phyloP scores from a whole-genome alignment of 2,888 invertebrate species.

The Philhelius pedissequus region DNA sequence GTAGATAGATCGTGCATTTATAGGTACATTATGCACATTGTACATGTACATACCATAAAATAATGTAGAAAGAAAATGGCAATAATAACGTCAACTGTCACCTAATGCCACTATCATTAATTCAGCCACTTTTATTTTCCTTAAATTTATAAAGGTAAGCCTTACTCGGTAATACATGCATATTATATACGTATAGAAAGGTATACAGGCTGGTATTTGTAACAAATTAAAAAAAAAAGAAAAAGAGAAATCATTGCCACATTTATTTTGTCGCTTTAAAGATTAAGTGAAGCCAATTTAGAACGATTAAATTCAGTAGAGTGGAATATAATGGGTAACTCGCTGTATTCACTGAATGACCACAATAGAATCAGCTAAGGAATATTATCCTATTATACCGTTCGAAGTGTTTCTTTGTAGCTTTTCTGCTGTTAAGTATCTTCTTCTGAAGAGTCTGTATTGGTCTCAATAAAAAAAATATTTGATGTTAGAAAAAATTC shows the following conservation, averaged over 20 bases:
- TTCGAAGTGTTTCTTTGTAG: neutral
- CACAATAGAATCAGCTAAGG: constrained; percentile 6
- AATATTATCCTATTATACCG: constrained; percentile 21
- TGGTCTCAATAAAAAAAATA: neutral
- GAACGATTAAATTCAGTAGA: constrained; percentile 41
- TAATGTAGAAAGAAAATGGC: no score
- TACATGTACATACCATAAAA: no score
- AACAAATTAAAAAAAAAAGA: neutral
- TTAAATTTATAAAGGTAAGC: no score
- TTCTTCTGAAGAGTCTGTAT: neutral
- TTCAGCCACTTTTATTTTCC: no score
- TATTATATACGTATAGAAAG: no score
- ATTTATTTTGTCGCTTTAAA: constrained; percentile 39
- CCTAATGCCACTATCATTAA: no score
- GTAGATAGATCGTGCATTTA: no score
- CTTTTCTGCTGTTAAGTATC: neutral
- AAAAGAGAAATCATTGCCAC: constrained; percentile 6
- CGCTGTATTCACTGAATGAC: constrained; percentile 3
- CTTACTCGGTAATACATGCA: no score
- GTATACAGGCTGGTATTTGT: no score
- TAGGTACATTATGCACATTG: no score
- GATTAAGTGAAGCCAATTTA: constrained; percentile 53
- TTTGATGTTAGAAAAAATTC: neutral
- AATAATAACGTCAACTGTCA: no score
- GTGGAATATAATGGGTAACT: constrained; percentile 34